Conservation (phyloP, 2,113 vertebrate genomes). For the Python bivittatus region DNA sequence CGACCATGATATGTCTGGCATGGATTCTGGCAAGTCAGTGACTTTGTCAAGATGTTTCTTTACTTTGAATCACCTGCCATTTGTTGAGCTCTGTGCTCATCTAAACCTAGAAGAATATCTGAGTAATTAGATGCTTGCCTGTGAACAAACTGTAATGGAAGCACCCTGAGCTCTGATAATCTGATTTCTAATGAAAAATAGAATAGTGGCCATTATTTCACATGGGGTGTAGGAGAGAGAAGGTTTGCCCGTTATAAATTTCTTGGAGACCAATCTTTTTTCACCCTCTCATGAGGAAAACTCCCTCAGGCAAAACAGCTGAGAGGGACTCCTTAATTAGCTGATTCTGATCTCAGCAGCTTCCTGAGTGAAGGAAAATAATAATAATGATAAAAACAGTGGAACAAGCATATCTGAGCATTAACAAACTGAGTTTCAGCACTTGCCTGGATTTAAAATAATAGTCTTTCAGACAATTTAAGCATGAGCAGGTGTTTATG, state of each 20-base stretch:
- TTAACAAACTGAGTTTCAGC: conserved; percentile 37
- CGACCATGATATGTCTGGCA: conserved; percentile 21
- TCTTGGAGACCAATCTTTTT: conserved; percentile 24
- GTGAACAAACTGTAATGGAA: conserved; percentile 24
- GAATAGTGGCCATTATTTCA: conserved; percentile 24
- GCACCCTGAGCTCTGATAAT: conserved; percentile 4
- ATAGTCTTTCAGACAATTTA: conserved; percentile 48
- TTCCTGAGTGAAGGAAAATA: conserved; percentile 13
- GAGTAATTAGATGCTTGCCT: conserved; percentile 43
- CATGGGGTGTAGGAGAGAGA: neutral
- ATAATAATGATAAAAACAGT: neutral
- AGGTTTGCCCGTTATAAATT: conserved; percentile 18
- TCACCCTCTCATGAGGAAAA: conserved; percentile 34
- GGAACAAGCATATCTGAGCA: conserved; percentile 19
- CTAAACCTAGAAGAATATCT: conserved; percentile 25
- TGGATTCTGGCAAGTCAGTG: neutral
- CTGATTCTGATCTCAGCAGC: conserved; percentile 46
- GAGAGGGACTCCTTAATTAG: conserved; percentile 47
- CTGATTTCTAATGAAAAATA: conserved; percentile 46
- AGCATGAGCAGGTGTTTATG: conserved; percentile 52
- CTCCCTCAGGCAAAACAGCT: conserved; percentile 40
- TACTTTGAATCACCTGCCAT: conserved; percentile 6
- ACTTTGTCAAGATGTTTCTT: conserved; percentile 20
- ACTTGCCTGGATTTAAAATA: conserved; percentile 40
- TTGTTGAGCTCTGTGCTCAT: conserved; percentile 13